Evolutionary conservation across 1,140 invertebrate genomes (phyloP).

Genomic region (Drosophila orosa): DNA sequence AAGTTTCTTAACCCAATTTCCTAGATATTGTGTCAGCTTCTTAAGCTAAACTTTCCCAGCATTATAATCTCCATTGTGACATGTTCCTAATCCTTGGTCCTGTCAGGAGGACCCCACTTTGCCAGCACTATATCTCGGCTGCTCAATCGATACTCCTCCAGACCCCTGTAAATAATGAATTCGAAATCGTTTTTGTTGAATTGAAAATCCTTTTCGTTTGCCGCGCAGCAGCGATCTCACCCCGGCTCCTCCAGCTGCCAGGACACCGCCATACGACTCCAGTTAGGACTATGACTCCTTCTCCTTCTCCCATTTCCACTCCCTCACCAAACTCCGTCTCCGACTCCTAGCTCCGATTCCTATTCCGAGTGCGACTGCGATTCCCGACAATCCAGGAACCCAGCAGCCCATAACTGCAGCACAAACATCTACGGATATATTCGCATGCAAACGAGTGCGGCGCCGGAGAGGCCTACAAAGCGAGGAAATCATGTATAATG

Average conservation of each 20-base stretch:
- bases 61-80: background rate
- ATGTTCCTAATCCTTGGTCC: background rate
- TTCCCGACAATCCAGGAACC: slow-evolving; percentile 19
- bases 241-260: slow-evolving; percentile 1
- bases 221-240: slow-evolving; percentile 54
- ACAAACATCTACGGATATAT: slow-evolving; percentile 57
- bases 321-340: background rate
- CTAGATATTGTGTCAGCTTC: background rate
- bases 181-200: slow-evolving; percentile 76
- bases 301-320: slow-evolving; percentile 3
- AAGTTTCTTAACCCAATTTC: slow-evolving; percentile 7
- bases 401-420: slow-evolving; percentile 42
- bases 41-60: background rate
- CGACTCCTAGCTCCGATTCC: slow-evolving; percentile 1
- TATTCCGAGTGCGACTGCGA: slow-evolving; percentile 5
- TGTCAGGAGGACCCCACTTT: background rate
- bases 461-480: slow-evolving; percentile 39
- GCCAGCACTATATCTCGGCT: slow-evolving; percentile 9
- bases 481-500: slow-evolving; percentile 69
- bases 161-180: slow-evolving; percentile 70
- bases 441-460: slow-evolving; percentile 13
- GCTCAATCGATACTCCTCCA: slow-evolving; percentile 20
- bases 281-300: background rate
- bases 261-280: background rate
- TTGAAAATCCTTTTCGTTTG: slow-evolving; percentile 72